Evolutionary conservation across 2,797 vertebrate species (phyloP).

Genomic region (Orientallactaga sibirica): DNA sequence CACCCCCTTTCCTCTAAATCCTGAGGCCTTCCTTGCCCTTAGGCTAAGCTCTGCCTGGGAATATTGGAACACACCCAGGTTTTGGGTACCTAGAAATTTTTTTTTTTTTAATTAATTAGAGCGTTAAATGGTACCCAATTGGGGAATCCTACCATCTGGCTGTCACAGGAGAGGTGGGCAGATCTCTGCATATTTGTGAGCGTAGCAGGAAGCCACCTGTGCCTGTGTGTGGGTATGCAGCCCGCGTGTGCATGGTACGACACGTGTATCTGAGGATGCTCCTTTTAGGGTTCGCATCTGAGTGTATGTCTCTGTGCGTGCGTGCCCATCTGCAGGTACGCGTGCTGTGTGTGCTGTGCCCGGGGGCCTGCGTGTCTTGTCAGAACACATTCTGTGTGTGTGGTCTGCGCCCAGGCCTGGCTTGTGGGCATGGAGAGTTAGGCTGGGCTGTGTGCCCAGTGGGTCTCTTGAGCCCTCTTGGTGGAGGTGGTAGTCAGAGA

Average conservation of each 20-base stretch:
- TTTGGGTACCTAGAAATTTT: slow-evolving; percentile 54
- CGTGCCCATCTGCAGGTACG: neutral
- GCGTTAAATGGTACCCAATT: slow-evolving; percentile 90
- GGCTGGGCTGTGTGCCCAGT: neutral
- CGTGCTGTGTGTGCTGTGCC: neutral
- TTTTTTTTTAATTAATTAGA: slow-evolving; percentile 88
- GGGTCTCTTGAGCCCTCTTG: neutral
- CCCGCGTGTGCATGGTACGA: neutral
- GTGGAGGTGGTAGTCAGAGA: neutral
- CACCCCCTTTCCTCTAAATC: neutral
- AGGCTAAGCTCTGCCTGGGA: slow-evolving; percentile 18
- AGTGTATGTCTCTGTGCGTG: neutral
- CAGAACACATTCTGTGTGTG: neutral
- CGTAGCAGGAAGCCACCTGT: slow-evolving; percentile 54
- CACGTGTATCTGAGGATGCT: neutral
- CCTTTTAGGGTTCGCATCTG: neutral
- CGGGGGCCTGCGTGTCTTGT: neutral
- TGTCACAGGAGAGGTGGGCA: slow-evolving; percentile 78
- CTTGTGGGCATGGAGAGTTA: neutral
- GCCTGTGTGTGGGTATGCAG: neutral
- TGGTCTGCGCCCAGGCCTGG: neutral
- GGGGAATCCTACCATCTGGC: slow-evolving; percentile 89
- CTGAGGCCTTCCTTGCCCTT: slow-evolving; percentile 35
- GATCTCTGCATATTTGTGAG: slow-evolving; percentile 72
- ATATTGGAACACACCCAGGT: slow-evolving; percentile 71